Evolutionary conservation across 2,797 vertebrate genomes (phyloP).

Genomic region (Protosalanx chinensis): DNA sequence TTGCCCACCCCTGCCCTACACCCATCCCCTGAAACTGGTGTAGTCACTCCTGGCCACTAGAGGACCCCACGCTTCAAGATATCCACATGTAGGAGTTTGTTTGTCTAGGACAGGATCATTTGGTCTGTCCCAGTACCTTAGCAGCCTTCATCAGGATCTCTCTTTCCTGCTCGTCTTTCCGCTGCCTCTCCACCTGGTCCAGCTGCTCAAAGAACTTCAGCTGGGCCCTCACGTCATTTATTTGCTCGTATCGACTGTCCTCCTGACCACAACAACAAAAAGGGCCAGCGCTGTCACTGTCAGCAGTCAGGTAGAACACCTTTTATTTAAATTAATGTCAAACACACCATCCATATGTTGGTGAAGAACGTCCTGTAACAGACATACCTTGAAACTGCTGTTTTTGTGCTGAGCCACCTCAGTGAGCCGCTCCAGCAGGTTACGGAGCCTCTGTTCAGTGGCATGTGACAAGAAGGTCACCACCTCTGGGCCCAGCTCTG

Average conservation of each 20-base stretch:
- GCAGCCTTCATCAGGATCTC: conserved; percentile 97
- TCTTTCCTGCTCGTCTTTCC: conserved; percentile 94
- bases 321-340: background rate
- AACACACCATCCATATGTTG: background rate
- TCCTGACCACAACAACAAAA: conserved; percentile 71
- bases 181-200: conserved; percentile 94
- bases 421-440: conserved; percentile 88
- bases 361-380: background rate
- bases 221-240: conserved; percentile 88
- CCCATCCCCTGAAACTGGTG: background rate
- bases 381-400: conserved; percentile 84
- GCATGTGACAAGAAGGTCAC: conserved; percentile 91
- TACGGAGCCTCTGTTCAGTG: conserved; percentile 88
- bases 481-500: conserved; percentile 88
- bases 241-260: conserved; percentile 85
- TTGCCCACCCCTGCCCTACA: background rate
- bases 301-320: background rate
- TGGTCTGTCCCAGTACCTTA: conserved; percentile 73
- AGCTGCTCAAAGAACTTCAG: conserved; percentile 97
- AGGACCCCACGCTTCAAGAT: conserved; percentile 6
- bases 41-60: conserved; percentile 16
- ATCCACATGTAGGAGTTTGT: background rate
- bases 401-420: conserved; percentile 93
- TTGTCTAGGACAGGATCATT: background rate
- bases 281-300: background rate